A percentile compares a stretch with the other conserved stretches of the same genome.
Conservation (phyloP, 2,113 vertebrate genomes). For the Romanogobio albipinnatus region DNA sequence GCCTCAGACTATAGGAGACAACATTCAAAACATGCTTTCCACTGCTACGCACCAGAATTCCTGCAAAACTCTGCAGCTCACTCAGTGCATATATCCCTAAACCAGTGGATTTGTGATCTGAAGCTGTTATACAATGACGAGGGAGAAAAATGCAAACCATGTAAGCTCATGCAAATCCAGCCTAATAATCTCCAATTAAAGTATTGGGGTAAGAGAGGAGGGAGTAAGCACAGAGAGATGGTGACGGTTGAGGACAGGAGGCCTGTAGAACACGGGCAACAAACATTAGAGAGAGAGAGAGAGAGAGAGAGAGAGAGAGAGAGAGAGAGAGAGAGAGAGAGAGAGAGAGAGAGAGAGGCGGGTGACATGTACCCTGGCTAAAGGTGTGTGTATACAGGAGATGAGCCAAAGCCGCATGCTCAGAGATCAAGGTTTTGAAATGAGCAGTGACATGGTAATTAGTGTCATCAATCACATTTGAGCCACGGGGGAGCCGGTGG, state of each 20-base stretch:
- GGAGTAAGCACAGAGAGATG: not conserved
- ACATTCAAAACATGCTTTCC: not conserved
- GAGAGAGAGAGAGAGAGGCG: not conserved
- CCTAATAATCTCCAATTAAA: conserved; percentile 53
- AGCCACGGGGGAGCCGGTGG: conserved; percentile 26
- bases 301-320: too few relatives aligned
- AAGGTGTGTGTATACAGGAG: conserved; percentile 50
- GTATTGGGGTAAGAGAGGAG: conserved; percentile 5
- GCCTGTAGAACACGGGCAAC: not conserved
- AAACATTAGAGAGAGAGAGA: not conserved
- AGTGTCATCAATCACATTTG: conserved; percentile 61
- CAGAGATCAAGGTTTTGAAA: conserved; percentile 44
- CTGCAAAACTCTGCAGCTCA: not conserved
- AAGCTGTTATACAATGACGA: conserved; percentile 11
- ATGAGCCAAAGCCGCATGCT: conserved; percentile 40
- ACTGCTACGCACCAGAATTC: not conserved
- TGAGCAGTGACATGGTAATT: conserved; percentile 55
- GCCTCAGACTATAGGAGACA: not conserved
- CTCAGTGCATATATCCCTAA: conserved; percentile 28
- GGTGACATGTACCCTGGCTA: conserved; percentile 27
- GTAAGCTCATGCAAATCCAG: conserved; percentile 45
- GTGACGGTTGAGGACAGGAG: not conserved
- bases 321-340: too few relatives aligned
- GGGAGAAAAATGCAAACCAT: conserved; percentile 21
- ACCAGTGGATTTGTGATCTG: conserved; percentile 44